Base-by-base conservation (phyloP, 2,113 vertebrate species). In the Lagopus leucura region DNA sequence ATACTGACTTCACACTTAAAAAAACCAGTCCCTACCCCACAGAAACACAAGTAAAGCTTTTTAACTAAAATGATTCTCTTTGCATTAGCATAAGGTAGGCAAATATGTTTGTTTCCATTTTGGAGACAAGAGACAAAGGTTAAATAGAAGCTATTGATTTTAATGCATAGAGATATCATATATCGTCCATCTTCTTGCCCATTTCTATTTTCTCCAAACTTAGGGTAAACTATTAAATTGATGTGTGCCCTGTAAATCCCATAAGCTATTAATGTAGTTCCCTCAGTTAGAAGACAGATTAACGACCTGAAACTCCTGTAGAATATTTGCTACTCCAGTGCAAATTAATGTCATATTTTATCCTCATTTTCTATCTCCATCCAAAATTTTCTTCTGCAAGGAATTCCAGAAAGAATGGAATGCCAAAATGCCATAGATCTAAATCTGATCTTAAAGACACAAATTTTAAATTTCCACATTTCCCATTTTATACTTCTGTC, bases 341-440 rank as follows among this genome's bases (percentile, higher is more conserved):
- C 38, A 96, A 96, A 96, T 96, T 96, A 94, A 72, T 88, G 86
- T 84, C 38, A 78, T 95, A 94, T 96, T 93, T 96, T 96, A 92
- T 52, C 52, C 88, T 86, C 20, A 86, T 82, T 94, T 96, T 90
- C 82, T 82, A 90, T 22, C 15, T 61, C 86, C 30, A 86, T 57
- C 52, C 52, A 92, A 45, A 16, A 80, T 32, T 83, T 83, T 47
- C 42, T 94, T 50, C 90, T 88, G 50, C 57, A 83, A 88, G 92
- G 47, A 63, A 90, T 92, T 94, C 61, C 82, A 94, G 76, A 93
- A 93, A 70, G 38, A 38, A 38, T 38, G 10, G 38, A 38, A 38
- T 38, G 38, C 38, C 38, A 38, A 38, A 96, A 95, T 93, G 92
- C 57, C 86, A 78, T 69, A 74, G 73, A 81, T 94, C 76, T 93